A percentile compares a stretch with the other conserved stretches of the same genome.
These are phyloP conservation scores for Trichonephila inaurata DNA, from an alignment of 1,140 invertebrate genomes.

Conservation along the genomic window DNA sequence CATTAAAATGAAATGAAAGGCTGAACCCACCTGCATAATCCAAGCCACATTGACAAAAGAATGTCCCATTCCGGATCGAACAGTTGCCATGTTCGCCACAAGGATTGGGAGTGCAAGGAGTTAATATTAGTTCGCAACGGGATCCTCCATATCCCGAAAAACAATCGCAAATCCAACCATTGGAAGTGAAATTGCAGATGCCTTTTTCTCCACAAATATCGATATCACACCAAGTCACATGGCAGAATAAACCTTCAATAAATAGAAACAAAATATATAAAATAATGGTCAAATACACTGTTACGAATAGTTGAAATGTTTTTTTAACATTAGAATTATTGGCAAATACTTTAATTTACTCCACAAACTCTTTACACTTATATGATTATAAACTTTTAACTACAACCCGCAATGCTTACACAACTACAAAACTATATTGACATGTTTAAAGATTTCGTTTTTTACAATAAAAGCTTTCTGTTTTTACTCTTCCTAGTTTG, in stretches of 20 bases:
- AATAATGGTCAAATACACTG: too few species aligned
- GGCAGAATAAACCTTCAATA: slow-evolving; percentile 86
- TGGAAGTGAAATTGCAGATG: slow-evolving; percentile 83
- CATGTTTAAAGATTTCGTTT: too few species aligned
- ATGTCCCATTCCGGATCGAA: slow-evolving; percentile 82
- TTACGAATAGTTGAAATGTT: too few species aligned
- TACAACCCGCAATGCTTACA: too few species aligned
- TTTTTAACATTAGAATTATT: too few species aligned
- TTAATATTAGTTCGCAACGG: slow-evolving; percentile 85
- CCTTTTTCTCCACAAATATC: slow-evolving; percentile 86
- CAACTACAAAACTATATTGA: too few species aligned
- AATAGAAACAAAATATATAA: neutral
- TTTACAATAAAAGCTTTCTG: too few species aligned
- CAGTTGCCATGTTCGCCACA: slow-evolving; percentile 87
- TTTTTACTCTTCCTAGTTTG: too few species aligned
- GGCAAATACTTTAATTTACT: too few species aligned
- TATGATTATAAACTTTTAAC: too few species aligned
- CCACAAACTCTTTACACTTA: too few species aligned
- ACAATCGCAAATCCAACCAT: slow-evolving; percentile 83
- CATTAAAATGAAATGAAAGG: too few species aligned
- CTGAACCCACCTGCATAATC: slow-evolving; percentile 86
- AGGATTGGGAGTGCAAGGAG: slow-evolving; percentile 86
- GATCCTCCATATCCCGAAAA: slow-evolving; percentile 85
- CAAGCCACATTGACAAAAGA: slow-evolving; percentile 86
- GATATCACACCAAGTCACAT: slow-evolving; percentile 86